These are phyloP conservation scores for Tadarida brasiliensis DNA, from an alignment of 2,797 vertebrate species.

Conservation along the genomic window DNA sequence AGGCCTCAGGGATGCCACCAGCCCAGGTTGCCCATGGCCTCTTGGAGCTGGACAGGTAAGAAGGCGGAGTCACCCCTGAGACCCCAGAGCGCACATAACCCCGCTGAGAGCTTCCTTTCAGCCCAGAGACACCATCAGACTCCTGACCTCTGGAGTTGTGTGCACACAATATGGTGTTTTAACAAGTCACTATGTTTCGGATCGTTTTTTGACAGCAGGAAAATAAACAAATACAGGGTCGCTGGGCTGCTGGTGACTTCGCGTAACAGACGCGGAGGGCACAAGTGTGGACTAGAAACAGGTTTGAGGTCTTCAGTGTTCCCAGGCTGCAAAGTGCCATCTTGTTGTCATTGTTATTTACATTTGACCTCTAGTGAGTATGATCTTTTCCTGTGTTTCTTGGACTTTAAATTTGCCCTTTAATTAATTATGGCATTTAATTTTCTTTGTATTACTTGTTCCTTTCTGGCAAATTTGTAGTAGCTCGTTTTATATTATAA, in stretches of 20 bases:
- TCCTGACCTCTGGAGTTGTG: not conserved
- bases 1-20: not conserved
- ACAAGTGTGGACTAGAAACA: not conserved
- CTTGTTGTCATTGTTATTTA: not conserved
- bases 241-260: accelerated
- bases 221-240: not conserved
- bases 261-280: not conserved
- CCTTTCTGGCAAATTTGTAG: not conserved
- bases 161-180: no score
- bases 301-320: not conserved
- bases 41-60: not conserved
- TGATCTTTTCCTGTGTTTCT: not conserved
- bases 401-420: not conserved
- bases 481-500: not conserved
- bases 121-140: not conserved
- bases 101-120: accelerated
- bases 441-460: not conserved
- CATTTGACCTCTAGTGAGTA: not conserved
- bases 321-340: not conserved
- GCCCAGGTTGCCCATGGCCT: not conserved
- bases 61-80: accelerated
- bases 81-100: accelerated
- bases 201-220: no score
- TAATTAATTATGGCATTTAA: not conserved
- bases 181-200: accelerated